A percentile compares a stretch with the other conserved stretches of the same genome.
Conservation (phyloP, 2,113 vertebrate species). For the Egretta garzetta region DNA sequence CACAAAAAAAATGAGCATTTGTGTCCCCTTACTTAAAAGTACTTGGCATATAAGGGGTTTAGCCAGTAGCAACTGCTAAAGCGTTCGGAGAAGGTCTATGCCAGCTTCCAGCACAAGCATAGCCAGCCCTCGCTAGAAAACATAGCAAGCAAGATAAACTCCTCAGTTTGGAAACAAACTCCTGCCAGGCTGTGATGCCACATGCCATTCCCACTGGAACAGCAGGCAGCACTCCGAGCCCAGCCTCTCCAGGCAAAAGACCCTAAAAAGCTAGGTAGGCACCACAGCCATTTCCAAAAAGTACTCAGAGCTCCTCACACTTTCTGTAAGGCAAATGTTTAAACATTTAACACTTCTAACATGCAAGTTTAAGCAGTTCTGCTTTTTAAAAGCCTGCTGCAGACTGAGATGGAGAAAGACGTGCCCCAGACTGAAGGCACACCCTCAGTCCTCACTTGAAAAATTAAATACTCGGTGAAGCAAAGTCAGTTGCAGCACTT, state of each 20-base stretch:
- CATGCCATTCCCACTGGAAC: neutral
- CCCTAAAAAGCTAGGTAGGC: neutral
- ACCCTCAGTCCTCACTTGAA: neutral
- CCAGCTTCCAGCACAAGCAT: neutral
- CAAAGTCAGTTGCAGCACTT: neutral
- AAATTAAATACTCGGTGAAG: neutral
- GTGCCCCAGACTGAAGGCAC: neutral
- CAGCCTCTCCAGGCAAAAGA: neutral
- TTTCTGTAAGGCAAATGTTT: neutral
- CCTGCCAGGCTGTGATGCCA: neutral
- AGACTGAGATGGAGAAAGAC: neutral
- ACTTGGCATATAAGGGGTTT: neutral
- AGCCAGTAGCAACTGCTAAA: neutral
- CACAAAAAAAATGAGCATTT: neutral
- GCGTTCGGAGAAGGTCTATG: neutral
- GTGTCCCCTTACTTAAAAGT: neutral
- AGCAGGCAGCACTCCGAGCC: neutral
- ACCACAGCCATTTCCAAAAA: neutral
- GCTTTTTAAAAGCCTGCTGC: neutral
- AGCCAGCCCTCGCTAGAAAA: neutral
- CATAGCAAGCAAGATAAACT: neutral
- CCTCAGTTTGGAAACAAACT: neutral
- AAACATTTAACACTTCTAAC: neutral
- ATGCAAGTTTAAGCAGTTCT: neutral
- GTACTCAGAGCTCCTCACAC: accelerated